A percentile compares a stretch with the other conserved stretches of the same genome.
These are phyloP conservation scores for Oncorhynchus kisutch DNA, from an alignment of 2,113 vertebrate species.

Conservation along the genomic window DNA sequence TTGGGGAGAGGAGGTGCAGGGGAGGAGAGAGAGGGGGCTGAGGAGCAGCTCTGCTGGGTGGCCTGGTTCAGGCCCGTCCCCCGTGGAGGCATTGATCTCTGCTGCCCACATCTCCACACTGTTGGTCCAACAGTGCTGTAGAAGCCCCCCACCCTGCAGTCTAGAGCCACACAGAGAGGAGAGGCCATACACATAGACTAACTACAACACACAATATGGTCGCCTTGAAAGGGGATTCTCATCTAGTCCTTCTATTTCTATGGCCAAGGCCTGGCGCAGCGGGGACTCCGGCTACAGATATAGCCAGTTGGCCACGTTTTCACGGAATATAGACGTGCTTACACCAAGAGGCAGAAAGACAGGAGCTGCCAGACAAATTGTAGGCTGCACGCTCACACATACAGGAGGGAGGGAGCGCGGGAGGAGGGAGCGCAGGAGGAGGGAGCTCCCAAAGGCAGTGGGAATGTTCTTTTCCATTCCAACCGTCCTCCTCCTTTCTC, in stretches of 20 bases:
- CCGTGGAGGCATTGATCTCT: constrained; percentile 65
- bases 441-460: constrained; percentile 43
- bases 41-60: constrained; percentile 51
- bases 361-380: constrained; percentile 45
- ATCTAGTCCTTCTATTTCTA: no score
- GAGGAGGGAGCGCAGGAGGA: no score
- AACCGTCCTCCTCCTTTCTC: constrained; percentile 16
- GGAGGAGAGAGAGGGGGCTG: no score
- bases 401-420: constrained; percentile 24
- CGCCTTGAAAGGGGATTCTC: no score
- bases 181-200: no score
- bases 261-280: constrained; percentile 50
- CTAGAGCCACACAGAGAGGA: constrained; percentile 47
- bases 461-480: constrained; percentile 36
- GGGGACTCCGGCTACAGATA: constrained; percentile 57
- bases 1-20: constrained; percentile 41
- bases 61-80: constrained; percentile 53
- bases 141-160: constrained; percentile 61
- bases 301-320: constrained; percentile 4
- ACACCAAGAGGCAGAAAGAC: constrained; percentile 43
- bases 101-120: constrained; percentile 40
- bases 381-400: constrained; percentile 39
- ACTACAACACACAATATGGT: no score
- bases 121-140: constrained; percentile 64
- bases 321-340: constrained; percentile 33